Evolutionary conservation across 2,797 vertebrate genomes (phyloP).

Genomic region (Glossophaga mutica): DNA sequence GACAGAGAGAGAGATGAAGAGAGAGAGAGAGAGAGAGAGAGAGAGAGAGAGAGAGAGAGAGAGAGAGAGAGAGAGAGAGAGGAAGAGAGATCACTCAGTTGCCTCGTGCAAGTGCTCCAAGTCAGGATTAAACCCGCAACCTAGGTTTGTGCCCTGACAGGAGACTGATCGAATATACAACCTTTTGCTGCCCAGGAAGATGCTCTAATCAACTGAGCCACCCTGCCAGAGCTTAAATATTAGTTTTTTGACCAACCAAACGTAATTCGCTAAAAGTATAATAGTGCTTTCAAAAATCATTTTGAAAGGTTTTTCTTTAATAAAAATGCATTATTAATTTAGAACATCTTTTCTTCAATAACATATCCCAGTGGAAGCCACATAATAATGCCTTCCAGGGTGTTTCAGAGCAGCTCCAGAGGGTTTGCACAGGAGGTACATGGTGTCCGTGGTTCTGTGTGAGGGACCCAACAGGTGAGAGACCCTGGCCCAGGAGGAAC

Average conservation of each 20-base stretch:
- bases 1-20: too few species aligned
- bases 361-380: neutral
- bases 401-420: neutral
- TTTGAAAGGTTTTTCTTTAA: neutral
- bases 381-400: neutral
- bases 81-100: too few species aligned
- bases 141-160: too few species aligned
- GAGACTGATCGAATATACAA: too few species aligned
- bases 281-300: neutral
- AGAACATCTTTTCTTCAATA: neutral
- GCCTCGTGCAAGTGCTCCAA: too few species aligned
- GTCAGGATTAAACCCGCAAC: too few species aligned
- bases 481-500: neutral
- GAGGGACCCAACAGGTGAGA: neutral
- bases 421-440: rapidly evolving
- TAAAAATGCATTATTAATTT: neutral
- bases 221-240: too few species aligned
- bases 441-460: neutral
- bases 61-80: too few species aligned
- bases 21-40: too few species aligned
- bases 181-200: too few species aligned
- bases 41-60: too few species aligned
- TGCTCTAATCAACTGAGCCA: neutral
- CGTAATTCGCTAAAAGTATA: neutral
- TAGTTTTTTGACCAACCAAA: neutral